Evolutionary conservation across 2,797 vertebrate species (phyloP).

Genomic region (Falco columbarius): DNA sequence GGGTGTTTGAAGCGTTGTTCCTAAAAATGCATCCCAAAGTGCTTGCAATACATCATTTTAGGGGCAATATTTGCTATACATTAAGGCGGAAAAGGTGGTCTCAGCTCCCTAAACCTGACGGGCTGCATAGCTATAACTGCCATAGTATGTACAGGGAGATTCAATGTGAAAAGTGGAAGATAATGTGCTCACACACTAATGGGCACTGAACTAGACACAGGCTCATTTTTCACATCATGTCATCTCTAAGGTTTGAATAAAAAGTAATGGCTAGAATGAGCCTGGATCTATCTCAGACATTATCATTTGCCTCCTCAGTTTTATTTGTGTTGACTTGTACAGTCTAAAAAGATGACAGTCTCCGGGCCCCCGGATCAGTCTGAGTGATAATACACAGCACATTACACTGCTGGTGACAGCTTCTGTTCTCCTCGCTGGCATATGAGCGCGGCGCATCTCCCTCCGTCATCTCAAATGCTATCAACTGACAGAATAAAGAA

Average conservation of each 20-base stretch:
- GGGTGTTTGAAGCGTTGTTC: neutral
- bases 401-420: slow-evolving; percentile 92
- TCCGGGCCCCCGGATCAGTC: slow-evolving; percentile 90
- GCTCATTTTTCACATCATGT: slow-evolving; percentile 99
- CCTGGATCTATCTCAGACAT: slow-evolving; percentile 91
- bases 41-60: slow-evolving; percentile 78
- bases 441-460: slow-evolving; percentile 86
- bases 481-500: slow-evolving; percentile 95
- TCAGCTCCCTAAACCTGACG: slow-evolving; percentile 84
- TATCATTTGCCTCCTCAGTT: slow-evolving; percentile 92
- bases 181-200: slow-evolving; percentile 99
- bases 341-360: slow-evolving; percentile 96
- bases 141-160: slow-evolving; percentile 84
- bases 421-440: slow-evolving; percentile 88
- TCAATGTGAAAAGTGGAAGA: slow-evolving; percentile 93
- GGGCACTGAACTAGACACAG: slow-evolving; percentile 96
- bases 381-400: slow-evolving; percentile 92
- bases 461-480: slow-evolving; percentile 94
- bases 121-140: slow-evolving; percentile 84
- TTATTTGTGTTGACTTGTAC: slow-evolving; percentile 99
- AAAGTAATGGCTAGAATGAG: slow-evolving; percentile 94
- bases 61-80: slow-evolving; percentile 75
- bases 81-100: slow-evolving; percentile 81
- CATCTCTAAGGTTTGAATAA: slow-evolving; percentile 97
- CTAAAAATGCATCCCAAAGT: slow-evolving; percentile 66